Percentiles rank a stretch among this genome's conserved stretches.
Evolutionary conservation across 2,797 vertebrate species (phyloP).

Genomic region (Nannoperca obscura): DNA sequence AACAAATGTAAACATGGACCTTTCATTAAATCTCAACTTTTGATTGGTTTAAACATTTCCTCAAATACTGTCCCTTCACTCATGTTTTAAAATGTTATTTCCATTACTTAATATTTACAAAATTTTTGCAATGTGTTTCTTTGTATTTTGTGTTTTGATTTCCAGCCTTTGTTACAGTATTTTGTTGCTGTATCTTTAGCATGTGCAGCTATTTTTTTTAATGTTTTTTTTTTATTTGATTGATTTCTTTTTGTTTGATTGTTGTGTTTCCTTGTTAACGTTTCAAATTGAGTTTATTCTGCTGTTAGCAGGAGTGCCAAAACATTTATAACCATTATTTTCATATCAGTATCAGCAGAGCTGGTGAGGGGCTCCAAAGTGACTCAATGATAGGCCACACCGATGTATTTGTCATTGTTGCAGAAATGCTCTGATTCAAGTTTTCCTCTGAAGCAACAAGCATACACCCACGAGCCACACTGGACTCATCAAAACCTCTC

Average conservation of each 20-base stretch:
- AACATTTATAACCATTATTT: conserved; percentile 51
- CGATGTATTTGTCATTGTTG: background rate
- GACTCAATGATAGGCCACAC: background rate
- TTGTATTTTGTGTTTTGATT: conserved; percentile 55
- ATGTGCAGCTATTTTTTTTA: conserved; percentile 78
- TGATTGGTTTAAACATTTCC: conserved; percentile 51
- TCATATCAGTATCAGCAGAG: conserved; percentile 42
- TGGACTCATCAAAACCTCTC: background rate
- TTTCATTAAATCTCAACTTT: conserved; percentile 53
- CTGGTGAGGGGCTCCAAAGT: background rate
- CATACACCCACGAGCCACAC: background rate
- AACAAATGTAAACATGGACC: conserved; percentile 52
- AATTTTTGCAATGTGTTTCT: conserved; percentile 25
- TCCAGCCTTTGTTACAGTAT: conserved; percentile 66
- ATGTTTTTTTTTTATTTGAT: conserved; percentile 40
- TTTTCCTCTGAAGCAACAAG: conserved; percentile 10
- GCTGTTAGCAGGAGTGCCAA: conserved; percentile 63
- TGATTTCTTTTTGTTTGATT: conserved; percentile 47
- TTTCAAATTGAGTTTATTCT: conserved; percentile 36
- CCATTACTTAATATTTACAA: conserved; percentile 61
- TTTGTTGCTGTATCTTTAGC: conserved; percentile 78
- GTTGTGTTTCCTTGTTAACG: conserved; percentile 57
- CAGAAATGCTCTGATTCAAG: conserved; percentile 10
- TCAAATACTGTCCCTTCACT: conserved; percentile 50
- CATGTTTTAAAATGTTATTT: conserved; percentile 55